Conservation (phyloP, 2,888 invertebrate species). For the Ochropacha duplaris region DNA sequence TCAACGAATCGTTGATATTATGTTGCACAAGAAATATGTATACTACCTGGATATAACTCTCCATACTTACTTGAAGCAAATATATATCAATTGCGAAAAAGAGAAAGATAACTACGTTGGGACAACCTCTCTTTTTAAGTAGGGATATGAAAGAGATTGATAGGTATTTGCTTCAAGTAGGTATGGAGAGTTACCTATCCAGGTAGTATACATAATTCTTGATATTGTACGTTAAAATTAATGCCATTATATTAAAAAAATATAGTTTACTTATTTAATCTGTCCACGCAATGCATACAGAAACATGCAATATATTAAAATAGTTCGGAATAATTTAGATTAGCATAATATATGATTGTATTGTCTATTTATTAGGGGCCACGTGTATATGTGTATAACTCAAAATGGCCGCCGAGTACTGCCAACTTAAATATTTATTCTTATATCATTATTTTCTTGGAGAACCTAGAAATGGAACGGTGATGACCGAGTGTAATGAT, state of each 20-base stretch:
- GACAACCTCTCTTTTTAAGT: no score
- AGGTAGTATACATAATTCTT: no score
- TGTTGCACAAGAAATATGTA: no score
- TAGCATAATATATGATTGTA: slow-evolving; percentile 2
- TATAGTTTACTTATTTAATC: not conserved
- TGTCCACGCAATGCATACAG: not conserved
- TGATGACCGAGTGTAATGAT: not conserved
- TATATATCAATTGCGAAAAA: no score
- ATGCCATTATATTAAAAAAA: not conserved
- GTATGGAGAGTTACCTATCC: no score
- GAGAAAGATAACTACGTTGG: no score
- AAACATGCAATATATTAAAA: not conserved
- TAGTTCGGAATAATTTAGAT: not conserved
- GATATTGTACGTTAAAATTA: not conserved
- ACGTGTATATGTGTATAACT: slow-evolving; percentile 1
- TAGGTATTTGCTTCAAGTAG: no score
- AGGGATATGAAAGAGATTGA: no score
- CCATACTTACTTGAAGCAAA: no score
- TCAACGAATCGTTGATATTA: not conserved
- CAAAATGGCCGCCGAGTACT: not conserved
- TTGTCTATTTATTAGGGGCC: not conserved
- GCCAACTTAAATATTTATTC: not conserved
- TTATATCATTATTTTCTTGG: not conserved
- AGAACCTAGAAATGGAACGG: not conserved
- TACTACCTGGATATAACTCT: no score